Base-by-base conservation (phyloP, 2,113 vertebrate genomes). In the Hippolais icterina region DNA sequence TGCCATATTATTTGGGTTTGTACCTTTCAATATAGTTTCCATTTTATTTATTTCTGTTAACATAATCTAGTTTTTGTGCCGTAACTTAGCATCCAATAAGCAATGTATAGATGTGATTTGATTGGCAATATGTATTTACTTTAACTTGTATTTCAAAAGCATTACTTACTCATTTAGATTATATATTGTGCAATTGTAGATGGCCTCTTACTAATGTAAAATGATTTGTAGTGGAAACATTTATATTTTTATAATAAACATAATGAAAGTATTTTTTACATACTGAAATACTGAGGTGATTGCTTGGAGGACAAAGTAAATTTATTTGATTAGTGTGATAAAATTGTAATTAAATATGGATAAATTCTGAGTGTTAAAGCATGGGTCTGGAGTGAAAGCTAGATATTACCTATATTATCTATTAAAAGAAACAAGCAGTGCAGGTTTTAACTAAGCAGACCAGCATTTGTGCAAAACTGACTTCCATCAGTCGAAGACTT, bases 231-330 rank as follows among this genome's bases (percentile, higher is more conserved):
- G 99, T 99, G 99, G 99, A 99, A 99, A 99, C 99, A 99, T 99
- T 99, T 99, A 99, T 99, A 99, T 99, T 99, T 99, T 99, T 99
- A 99, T 99, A 99, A 99, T 99, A 99, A 99, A 99, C 99, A 99
- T 98, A 99, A 98, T 98, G 98, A 99, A 99, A 99, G 99, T 99
- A 99, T 99, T 99, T 99, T 99, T 99, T 98, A 99, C 98, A 99
- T 98, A 99, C 98, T 98, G 97, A 98, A 98, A 98, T 97, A 97
- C 70, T 92, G 97, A 98, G 94, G 95, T 98, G 97, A 96, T 98
- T 97, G 95, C 96, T 98, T 98, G 98, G 95, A 97, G 96, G 87
- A 95, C 57, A 88, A 94, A 95, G 91, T 92, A 94, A 91, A 96
- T 90, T 83, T 95, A 96, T 98, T 97, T 93, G 83, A 80, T 92